Base-by-base conservation (phyloP, 1,140 invertebrate species). In the Theocolax elegans region DNA sequence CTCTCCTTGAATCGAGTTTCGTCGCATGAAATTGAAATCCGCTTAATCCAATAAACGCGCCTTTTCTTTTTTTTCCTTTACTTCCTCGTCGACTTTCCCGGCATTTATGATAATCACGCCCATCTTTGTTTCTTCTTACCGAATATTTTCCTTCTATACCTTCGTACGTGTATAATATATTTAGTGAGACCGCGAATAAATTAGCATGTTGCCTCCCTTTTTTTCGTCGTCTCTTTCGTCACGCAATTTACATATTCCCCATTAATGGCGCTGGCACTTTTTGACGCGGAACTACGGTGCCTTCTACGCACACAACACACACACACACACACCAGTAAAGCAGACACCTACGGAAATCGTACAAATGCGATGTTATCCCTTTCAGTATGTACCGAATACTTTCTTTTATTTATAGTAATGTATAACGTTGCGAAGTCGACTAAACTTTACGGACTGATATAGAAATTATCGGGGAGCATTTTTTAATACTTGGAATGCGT, bases 241-340 rank as follows among this genome's bases (percentile, higher is more conserved):
- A 9, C 46, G 27, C 67, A 70, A n/a, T 70, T 70, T 70, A 54
- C 67, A 70, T 70, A 70, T 54, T 70, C 48, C 49, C 67, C 49
- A 60, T 56, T 63, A 63, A 70, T 63, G 67, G 67, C 60, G 12
- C 46, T 56, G 56, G 66, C 46, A 29, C 56, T 68, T 68, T 68
- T 68, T 68, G 66, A 68, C 66, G 66, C 66, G 56, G 58, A 60
- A 60, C 58, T 60, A 27, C 27, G 60, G 44, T 38, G 27, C 60
- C 60, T 49, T 49, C 44, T 63, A 21, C 19, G 17, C 48, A 49
- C 4, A 49, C n/a, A 49, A 44, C 10, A 35, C n/a, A 19, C 62
- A 29, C 46, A 21, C 29, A 9, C 42, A 38, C 63, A 48, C 64
- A 51, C 64, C 64, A 51, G 53, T 27, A 63, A 62, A 51, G 40